Conservation (phyloP, 2,113 vertebrate species). For the Pandion haliaetus region DNA sequence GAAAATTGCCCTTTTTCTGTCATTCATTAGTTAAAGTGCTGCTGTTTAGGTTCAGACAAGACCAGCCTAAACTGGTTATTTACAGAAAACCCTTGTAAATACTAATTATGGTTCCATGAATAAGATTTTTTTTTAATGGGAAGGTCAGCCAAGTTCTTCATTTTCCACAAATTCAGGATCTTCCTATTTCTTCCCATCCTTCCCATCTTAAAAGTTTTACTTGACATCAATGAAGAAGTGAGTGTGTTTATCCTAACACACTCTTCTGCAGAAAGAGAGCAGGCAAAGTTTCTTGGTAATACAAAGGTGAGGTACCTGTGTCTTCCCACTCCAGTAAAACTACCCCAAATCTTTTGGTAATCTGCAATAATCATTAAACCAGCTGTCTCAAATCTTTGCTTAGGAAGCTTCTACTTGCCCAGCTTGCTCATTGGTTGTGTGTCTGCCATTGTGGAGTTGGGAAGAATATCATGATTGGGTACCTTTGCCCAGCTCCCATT, state of each 20-base stretch:
- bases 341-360: no score
- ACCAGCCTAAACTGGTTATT: not conserved
- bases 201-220: not conserved
- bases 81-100: not conserved
- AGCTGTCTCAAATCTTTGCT: not conserved
- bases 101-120: not conserved
- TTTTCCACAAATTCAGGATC: not conserved
- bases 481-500: not conserved
- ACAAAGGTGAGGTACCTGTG: not conserved
- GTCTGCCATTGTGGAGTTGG: not conserved
- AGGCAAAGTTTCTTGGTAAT: not conserved
- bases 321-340: not conserved
- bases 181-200: not conserved
- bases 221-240: not conserved
- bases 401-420: not conserved
- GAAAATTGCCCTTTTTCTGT: not conserved
- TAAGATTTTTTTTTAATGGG: no score
- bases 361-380: not conserved
- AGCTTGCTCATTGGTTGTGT: fast-evolving
- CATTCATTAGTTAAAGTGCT: not conserved
- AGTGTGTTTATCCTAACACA: not conserved
- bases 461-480: not conserved
- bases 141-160: fast-evolving
- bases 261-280: not conserved
- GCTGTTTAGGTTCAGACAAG: not conserved